These are phyloP conservation scores for Sitta carolinensis DNA, from an alignment of 2,797 vertebrate genomes.

Conservation along the genomic window DNA sequence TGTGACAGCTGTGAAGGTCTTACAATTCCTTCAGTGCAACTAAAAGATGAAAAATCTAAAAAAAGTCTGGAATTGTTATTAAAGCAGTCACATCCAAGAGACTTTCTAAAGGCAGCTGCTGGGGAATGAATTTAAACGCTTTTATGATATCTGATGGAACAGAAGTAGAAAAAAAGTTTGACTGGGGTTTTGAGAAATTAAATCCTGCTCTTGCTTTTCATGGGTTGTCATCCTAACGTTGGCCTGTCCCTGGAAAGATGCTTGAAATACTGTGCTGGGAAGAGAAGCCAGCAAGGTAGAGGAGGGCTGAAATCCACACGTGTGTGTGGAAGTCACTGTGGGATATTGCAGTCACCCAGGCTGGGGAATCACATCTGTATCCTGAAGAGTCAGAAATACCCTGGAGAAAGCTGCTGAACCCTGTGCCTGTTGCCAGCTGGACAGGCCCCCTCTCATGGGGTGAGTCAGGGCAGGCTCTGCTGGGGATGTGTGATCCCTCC, in stretches of 20 bases:
- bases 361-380: neutral
- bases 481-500: rapidly evolving
- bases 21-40: neutral
- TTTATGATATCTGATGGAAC: neutral
- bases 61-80: slow-evolving; percentile 40
- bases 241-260: neutral
- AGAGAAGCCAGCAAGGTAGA: neutral
- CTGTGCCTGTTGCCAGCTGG: neutral
- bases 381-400: neutral
- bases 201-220: neutral
- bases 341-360: neutral
- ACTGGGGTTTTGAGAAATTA: neutral
- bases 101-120: slow-evolving; percentile 3
- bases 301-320: rapidly evolving
- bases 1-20: slow-evolving; percentile 42
- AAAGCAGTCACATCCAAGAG: neutral
- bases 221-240: neutral
- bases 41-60: neutral
- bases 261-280: neutral
- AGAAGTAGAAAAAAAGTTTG: neutral
- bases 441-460: neutral
- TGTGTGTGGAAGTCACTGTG: rapidly evolving
- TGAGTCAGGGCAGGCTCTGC: rapidly evolving
- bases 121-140: neutral
- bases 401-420: neutral